phyloP scores from a whole-genome alignment of 1,140 invertebrate genomes.

The Orchestia grillus region DNA sequence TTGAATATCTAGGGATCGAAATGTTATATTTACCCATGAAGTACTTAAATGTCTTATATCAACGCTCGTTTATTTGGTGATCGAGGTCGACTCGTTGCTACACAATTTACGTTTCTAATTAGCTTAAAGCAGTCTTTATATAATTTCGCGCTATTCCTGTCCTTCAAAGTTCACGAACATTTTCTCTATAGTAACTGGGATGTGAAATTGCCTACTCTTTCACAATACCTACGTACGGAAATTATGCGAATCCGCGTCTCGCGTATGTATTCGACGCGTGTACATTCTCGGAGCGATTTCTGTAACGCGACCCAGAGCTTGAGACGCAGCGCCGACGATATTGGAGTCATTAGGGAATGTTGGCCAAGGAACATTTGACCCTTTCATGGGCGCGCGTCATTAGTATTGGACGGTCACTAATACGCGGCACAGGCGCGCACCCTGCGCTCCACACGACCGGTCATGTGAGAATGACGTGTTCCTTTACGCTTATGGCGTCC shows the following conservation, averaged over 20 bases:
- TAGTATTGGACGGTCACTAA: conserved; percentile 39
- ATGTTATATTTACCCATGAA: background rate
- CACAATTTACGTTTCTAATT: background rate
- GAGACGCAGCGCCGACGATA: background rate
- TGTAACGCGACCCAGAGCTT: background rate
- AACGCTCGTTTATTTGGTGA: background rate
- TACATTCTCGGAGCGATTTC: background rate
- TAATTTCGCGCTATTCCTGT: too few relatives aligned
- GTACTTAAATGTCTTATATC: background rate
- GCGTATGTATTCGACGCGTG: background rate
- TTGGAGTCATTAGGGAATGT: conserved; percentile 17
- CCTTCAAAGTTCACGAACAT: background rate
- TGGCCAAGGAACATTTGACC: conserved; percentile 15
- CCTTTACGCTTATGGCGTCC: background rate
- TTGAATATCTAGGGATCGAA: background rate
- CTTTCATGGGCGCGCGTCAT: conserved; percentile 30
- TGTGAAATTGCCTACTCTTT: background rate
- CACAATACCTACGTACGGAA: background rate
- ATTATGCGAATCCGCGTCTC: background rate
- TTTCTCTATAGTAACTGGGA: background rate
- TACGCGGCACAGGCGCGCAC: background rate
- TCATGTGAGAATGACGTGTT: background rate
- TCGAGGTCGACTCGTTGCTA: background rate
- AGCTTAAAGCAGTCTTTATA: background rate
- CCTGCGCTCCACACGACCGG: background rate